Conservation (phyloP, 2,797 vertebrate species). For the Myotis planiceps region DNA sequence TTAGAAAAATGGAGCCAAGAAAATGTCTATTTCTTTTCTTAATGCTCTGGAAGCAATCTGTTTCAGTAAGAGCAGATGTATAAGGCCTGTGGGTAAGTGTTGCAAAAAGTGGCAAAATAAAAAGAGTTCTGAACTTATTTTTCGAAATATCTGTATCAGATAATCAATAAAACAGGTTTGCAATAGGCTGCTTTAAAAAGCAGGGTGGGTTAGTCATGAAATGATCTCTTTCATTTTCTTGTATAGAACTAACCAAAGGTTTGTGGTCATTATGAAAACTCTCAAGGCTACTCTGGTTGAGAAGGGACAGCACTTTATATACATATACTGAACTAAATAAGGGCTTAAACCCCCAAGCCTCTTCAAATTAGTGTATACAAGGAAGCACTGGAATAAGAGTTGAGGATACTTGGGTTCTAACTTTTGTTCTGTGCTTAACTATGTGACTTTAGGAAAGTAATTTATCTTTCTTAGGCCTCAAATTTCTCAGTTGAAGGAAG, state of each 20-base stretch:
- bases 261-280: not conserved
- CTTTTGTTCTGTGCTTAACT: not conserved
- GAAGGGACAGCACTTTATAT: not conserved
- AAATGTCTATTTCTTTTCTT: slow-evolving; percentile 63
- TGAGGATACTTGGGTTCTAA: not conserved
- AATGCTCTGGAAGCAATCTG: slow-evolving; percentile 78
- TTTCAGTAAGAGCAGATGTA: slow-evolving; percentile 63
- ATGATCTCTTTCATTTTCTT: not conserved
- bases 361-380: not conserved
- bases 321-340: not conserved
- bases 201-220: not conserved
- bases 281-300: not conserved
- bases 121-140: slow-evolving; percentile 52
- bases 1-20: slow-evolving; percentile 75
- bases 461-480: slow-evolving; percentile 25
- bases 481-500: not conserved
- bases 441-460: not conserved
- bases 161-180: slow-evolving; percentile 38
- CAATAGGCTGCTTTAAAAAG: slow-evolving; percentile 22
- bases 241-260: not conserved
- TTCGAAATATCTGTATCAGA: slow-evolving; percentile 34
- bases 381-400: not conserved
- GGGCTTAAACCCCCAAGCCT: not conserved
- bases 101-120: slow-evolving; percentile 55
- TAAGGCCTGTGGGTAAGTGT: slow-evolving; percentile 35